These are phyloP conservation scores for Drosophila sproati DNA, from an alignment of 1,140 invertebrate species.

Conservation along the genomic window DNA sequence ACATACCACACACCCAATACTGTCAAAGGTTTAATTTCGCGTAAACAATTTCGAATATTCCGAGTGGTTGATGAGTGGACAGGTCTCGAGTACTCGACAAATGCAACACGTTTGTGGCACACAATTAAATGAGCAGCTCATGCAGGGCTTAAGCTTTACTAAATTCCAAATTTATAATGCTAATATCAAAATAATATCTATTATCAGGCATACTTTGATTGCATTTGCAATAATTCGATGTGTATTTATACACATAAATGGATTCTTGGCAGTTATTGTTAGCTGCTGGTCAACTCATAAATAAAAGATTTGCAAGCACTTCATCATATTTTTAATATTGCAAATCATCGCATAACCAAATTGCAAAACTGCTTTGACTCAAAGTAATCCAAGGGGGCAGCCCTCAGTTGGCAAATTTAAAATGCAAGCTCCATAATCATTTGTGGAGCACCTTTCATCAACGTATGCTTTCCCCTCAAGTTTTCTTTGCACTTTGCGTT, in stretches of 20 bases:
- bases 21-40: constrained; percentile 49
- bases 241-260: too few species aligned
- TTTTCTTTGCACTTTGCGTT: constrained; percentile 41
- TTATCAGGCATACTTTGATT: too few species aligned
- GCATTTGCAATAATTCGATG: background rate
- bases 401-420: constrained; percentile 33
- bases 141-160: background rate
- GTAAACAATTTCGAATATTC: constrained; percentile 38
- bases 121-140: constrained; percentile 26
- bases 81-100: constrained; percentile 6
- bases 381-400: constrained; percentile 53
- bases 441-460: constrained; percentile 48
- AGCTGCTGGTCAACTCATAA: constrained; percentile 11
- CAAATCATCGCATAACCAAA: constrained; percentile 20
- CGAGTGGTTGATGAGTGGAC: constrained; percentile 12
- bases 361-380: constrained; percentile 43
- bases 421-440: constrained; percentile 61
- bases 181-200: too few species aligned
- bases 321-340: constrained; percentile 34
- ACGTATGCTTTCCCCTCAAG: constrained; percentile 10
- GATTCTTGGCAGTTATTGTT: background rate
- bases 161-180: background rate
- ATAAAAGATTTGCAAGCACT: constrained; percentile 18
- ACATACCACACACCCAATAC: constrained; percentile 13
- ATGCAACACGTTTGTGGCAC: constrained; percentile 1